Percentiles rank a stretch among this genome's conserved stretches.
These are phyloP conservation scores for Slavum lentiscoides DNA, from an alignment of 2,888 invertebrate species.

Conservation along the genomic window DNA sequence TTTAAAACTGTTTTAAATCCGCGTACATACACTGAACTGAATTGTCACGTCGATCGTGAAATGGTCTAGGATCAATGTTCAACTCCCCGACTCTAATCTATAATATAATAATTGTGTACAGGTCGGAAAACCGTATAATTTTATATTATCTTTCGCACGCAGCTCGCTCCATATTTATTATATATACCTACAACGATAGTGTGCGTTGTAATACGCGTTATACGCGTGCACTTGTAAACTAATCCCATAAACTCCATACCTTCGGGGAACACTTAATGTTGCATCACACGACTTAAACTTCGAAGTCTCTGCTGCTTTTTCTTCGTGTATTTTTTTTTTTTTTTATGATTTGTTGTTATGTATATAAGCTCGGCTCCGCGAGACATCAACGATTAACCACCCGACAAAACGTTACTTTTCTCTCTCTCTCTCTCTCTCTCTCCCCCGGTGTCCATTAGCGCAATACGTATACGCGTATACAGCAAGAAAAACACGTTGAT, in stretches of 20 bases:
- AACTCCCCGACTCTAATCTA: too few species aligned
- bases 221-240: conserved; percentile 19
- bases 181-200: too few species aligned
- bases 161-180: too few species aligned
- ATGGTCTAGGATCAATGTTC: too few species aligned
- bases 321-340: background rate
- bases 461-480: background rate
- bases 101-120: too few species aligned
- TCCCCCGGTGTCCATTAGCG: conserved; percentile 43
- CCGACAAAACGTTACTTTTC: conserved; percentile 10
- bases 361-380: background rate
- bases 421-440: background rate
- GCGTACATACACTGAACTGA: too few species aligned
- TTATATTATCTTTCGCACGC: too few species aligned
- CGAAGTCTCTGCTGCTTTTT: background rate
- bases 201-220: too few species aligned
- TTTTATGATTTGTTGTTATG: conserved; percentile 31
- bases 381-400: conserved; percentile 26
- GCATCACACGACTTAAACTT: conserved; percentile 22
- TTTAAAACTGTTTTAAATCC: too few species aligned
- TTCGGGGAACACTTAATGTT: conserved; percentile 43
- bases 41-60: too few species aligned
- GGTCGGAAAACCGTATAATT: too few species aligned
- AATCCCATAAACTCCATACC: conserved; percentile 38
- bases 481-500: conserved; percentile 10